Evolutionary conservation across 2,888 invertebrate species (phyloP).

Genomic region (Cataglyphis rosenhaueri): DNA sequence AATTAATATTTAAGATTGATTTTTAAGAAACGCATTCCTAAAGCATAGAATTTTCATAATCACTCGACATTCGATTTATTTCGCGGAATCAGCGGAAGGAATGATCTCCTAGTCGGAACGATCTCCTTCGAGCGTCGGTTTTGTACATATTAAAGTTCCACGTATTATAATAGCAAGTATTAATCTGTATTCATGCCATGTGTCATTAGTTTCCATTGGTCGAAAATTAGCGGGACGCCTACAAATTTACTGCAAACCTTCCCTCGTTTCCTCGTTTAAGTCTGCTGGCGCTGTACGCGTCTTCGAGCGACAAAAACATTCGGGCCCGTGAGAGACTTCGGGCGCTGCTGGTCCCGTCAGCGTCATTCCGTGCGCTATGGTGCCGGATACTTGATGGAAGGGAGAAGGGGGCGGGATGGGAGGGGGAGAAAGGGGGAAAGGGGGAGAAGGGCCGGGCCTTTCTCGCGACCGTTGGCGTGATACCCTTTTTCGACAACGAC

Average conservation of each 20-base stretch:
- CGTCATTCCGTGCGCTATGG: conserved; percentile 58
- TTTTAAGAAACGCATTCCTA: background rate
- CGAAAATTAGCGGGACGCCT: conserved; percentile 15
- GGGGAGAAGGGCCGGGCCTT: background rate
- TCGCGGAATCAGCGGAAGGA: background rate
- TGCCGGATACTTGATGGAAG: conserved; percentile 4
- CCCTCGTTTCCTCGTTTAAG: conserved; percentile 22
- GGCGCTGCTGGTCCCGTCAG: conserved; percentile 54
- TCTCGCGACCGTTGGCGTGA: conserved; percentile 63
- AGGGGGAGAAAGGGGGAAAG: no score
- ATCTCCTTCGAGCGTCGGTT: background rate
- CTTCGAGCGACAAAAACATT: conserved; percentile 52
- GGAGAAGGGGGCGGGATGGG: no score
- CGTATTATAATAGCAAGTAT: background rate
- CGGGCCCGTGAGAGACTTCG: conserved; percentile 63
- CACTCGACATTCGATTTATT: background rate
- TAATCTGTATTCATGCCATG: background rate
- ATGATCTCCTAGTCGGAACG: background rate
- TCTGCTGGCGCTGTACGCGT: conserved; percentile 18
- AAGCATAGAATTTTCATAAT: background rate
- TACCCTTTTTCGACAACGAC: conserved; percentile 74
- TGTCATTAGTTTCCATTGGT: background rate
- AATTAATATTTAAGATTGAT: background rate
- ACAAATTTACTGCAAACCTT: conserved; percentile 35
- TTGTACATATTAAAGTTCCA: background rate